A percentile compares a stretch with the other conserved stretches of the same genome.
Evolutionary conservation across 2,113 vertebrate species (phyloP).

Genomic region (Cromileptes altivelis): DNA sequence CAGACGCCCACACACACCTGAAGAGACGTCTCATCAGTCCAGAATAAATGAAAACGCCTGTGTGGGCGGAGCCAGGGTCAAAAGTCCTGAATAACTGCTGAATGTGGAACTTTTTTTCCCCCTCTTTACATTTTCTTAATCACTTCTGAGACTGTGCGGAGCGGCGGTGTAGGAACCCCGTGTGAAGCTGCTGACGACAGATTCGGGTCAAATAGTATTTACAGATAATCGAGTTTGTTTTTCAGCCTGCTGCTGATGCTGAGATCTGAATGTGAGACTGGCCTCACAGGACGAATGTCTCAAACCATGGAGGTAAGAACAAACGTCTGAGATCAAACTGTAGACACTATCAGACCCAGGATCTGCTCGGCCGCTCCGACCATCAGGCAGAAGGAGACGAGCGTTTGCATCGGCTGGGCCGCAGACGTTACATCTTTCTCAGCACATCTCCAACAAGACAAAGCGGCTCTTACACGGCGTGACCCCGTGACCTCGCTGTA

Average conservation of each 20-base stretch:
- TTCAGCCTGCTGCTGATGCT: conserved; percentile 3
- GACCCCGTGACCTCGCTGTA: conserved; percentile 5
- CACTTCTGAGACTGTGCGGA: conserved; percentile 16
- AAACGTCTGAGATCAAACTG: not conserved
- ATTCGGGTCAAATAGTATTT: conserved; percentile 40
- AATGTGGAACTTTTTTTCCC: conserved; percentile 18
- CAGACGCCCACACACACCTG: conserved; percentile 1
- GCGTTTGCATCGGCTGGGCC: not conserved
- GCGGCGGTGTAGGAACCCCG: conserved; percentile 11
- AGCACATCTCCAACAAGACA: not conserved
- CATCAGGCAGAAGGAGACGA: not conserved
- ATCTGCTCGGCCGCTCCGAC: not conserved
- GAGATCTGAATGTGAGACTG: not conserved
- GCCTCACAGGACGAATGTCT: conserved; percentile 11
- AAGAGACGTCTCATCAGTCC: conserved; percentile 25
- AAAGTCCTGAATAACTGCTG: not conserved
- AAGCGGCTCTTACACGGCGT: not conserved
- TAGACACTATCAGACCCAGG: not conserved
- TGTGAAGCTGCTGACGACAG: conserved; percentile 21
- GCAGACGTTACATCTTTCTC: not conserved
- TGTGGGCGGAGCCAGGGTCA: conserved; percentile 41
- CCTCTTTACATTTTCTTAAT: conserved; percentile 11
- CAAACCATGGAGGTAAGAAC: not conserved
- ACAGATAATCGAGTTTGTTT: conserved; percentile 23
- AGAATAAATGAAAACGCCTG: conserved; percentile 33